Percentiles rank a stretch among this genome's conserved stretches.
Evolutionary conservation across 2,797 vertebrate genomes (phyloP).

Genomic region (Anguilla pacifica): DNA sequence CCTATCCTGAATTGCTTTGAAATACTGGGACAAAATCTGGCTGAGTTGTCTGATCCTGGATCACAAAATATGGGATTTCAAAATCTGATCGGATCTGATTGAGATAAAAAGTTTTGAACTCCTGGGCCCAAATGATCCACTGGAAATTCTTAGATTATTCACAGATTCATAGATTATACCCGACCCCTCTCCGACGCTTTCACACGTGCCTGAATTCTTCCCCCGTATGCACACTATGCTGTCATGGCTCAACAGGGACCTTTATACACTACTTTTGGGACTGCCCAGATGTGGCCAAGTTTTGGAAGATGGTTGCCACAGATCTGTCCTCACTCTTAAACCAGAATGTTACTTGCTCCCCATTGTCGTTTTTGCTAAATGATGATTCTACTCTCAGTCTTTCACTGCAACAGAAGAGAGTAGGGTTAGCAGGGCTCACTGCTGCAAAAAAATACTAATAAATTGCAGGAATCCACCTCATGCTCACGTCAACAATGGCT

Average conservation of each 20-base stretch:
- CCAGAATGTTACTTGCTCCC: not conserved
- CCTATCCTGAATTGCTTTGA: too few relatives aligned
- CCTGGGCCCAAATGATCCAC: not conserved
- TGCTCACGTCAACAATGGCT: not conserved
- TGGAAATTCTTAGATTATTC: not conserved
- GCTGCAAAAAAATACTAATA: not conserved
- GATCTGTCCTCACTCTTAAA: not conserved
- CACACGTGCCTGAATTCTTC: not conserved
- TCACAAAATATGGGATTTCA: too few relatives aligned
- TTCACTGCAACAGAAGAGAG: not conserved
- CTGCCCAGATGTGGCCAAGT: too few relatives aligned
- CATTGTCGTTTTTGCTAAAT: not conserved
- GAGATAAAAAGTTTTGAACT: too few relatives aligned
- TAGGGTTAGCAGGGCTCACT: not conserved
- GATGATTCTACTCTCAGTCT: not conserved
- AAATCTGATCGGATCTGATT: too few relatives aligned
- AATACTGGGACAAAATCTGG: too few relatives aligned
- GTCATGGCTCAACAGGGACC: too few relatives aligned
- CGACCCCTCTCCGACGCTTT: not conserved
- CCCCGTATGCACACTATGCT: not conserved
- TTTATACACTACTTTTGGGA: too few relatives aligned
- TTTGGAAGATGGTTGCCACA: not conserved
- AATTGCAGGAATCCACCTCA: not conserved
- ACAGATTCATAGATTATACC: not conserved
- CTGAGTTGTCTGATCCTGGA: too few relatives aligned